These are phyloP conservation scores for Discoglossus pictus DNA, from an alignment of 2,797 vertebrate genomes.

Conservation along the genomic window DNA sequence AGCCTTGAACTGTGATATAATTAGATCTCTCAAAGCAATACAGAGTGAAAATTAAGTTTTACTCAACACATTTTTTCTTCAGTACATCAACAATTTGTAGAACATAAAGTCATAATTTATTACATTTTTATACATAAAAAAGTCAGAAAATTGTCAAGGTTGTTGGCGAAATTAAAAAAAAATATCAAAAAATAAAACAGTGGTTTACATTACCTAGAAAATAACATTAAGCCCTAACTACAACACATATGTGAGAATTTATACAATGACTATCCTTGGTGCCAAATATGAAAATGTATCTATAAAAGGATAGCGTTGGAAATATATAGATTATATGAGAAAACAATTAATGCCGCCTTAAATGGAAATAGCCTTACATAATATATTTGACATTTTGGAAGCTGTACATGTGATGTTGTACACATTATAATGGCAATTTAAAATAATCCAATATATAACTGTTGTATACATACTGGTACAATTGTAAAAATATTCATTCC, in stretches of 20 bases:
- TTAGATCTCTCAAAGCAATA: constrained; percentile 74
- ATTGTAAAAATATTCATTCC: too few species aligned
- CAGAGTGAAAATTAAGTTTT: constrained; percentile 54
- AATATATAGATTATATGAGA: constrained; percentile 49
- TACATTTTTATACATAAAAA: constrained; percentile 2
- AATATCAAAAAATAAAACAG: background rate
- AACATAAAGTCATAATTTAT: background rate
- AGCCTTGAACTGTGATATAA: constrained; percentile 68
- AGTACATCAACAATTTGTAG: background rate
- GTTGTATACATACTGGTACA: too few species aligned
- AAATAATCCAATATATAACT: constrained; percentile 18
- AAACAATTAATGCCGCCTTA: constrained; percentile 67
- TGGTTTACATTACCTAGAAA: constrained; percentile 52
- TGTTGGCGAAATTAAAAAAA: background rate
- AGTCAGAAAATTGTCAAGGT: background rate
- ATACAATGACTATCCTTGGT: constrained; percentile 68
- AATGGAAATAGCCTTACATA: constrained; percentile 65
- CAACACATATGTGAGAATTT: constrained; percentile 54
- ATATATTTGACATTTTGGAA: constrained; percentile 27
- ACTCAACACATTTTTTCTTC: constrained; percentile 3
- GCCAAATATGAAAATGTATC: constrained; percentile 69
- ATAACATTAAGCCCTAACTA: constrained; percentile 57
- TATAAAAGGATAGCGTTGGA: constrained; percentile 63
- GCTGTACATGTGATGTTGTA: background rate
- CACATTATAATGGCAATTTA: background rate